These are phyloP conservation scores for Probaryconus sp. DNA, from an alignment of 1,140 invertebrate species.

Conservation along the genomic window DNA sequence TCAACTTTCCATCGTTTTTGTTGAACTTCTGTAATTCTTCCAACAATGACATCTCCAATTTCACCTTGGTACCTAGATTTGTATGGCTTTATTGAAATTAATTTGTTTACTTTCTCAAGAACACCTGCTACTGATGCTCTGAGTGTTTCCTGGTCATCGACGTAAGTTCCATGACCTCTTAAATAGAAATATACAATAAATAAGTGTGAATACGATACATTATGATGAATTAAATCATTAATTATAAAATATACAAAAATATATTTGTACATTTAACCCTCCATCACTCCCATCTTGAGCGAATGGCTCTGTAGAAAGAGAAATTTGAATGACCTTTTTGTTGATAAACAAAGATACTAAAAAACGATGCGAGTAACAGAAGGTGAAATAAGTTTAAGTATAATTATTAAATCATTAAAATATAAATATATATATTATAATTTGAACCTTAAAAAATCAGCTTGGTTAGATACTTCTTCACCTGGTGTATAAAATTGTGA, in stretches of 20 bases:
- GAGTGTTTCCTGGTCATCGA: conserved; percentile 86
- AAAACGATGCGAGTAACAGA: background rate
- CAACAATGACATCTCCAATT: conserved; percentile 98
- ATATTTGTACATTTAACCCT: no score
- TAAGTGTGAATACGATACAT: conserved; percentile 10
- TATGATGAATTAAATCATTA: no score
- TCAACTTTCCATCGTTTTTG: conserved; percentile 97
- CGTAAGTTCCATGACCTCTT: conserved; percentile 98
- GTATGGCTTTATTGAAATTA: conserved; percentile 93
- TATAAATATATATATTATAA: background rate
- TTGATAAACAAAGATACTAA: no score
- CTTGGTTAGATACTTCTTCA: conserved; percentile 88
- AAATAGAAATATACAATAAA: conserved; percentile 60
- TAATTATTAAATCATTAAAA: background rate
- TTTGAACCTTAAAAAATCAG: conserved; percentile 89
- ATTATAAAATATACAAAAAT: conserved; percentile 4
- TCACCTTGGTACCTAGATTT: conserved; percentile 95
- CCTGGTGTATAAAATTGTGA: conserved; percentile 90
- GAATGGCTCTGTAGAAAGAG: no score
- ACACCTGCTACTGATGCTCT: conserved; percentile 96
- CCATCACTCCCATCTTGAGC: no score
- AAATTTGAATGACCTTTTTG: no score
- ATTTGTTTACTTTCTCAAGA: conserved; percentile 95
- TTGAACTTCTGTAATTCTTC: conserved; percentile 93
- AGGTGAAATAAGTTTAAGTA: background rate